A percentile compares a stretch with the other conserved stretches of the same genome.
Conservation (phyloP, 1,140 invertebrate species). For the Leptinotarsa lineolata region DNA sequence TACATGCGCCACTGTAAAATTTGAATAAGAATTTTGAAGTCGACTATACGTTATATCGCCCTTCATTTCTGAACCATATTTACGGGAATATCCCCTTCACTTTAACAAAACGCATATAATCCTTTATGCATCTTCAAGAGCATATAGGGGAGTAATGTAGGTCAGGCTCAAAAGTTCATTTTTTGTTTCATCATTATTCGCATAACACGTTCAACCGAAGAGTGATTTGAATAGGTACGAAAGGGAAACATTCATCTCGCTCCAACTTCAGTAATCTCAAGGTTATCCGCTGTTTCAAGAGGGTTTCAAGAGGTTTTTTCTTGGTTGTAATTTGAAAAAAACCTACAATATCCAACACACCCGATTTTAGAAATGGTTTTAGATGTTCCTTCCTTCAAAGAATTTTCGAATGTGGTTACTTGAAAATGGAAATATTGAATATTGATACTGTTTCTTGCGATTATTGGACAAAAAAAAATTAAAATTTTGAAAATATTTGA, state of each 20-base stretch:
- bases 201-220: background rate
- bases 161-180: conserved; percentile 7
- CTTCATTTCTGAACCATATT: background rate
- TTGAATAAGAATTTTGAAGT: background rate
- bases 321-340: no score
- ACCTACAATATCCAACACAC: no score
- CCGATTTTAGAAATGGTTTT: no score
- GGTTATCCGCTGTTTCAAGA: no score
- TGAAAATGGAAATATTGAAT: no score
- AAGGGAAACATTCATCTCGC: background rate
- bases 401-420: no score
- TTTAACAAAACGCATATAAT: conserved; percentile 16
- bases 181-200: conserved; percentile 11
- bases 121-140: conserved; percentile 13
- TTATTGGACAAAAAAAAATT: no score
- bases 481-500: no score
- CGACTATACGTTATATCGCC: background rate
- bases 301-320: no score
- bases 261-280: no score
- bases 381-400: no score
- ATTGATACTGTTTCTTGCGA: no score
- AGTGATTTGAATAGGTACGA: background rate
- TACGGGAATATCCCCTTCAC: conserved; percentile 4
- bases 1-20: background rate
- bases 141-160: conserved; percentile 21